Evolutionary conservation across 2,888 invertebrate genomes (phyloP), one percentile per base, ranked within the genome.

Genomic region (Spodoptera littoralis): DNA sequence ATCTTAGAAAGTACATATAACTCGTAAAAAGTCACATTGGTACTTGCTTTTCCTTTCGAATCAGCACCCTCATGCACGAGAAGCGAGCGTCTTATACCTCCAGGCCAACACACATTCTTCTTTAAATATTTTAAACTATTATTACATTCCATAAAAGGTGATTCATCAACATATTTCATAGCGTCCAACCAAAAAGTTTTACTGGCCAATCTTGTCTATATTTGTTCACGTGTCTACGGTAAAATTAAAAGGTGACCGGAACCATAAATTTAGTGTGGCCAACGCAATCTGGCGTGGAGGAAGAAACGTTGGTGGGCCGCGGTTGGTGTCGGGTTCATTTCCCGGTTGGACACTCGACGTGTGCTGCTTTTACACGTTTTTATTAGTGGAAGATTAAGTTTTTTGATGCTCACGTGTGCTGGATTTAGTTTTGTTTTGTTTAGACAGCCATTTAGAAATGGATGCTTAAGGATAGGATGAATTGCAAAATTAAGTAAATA

Each of bases 251-350:
- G 87, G 85, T 88, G 89, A 84, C 88, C 92, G 92, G 93, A 91
- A 90, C 90, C 87, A 92, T 91, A 91, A 92, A 92, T 88, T 83
- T 79, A 73, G 81, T 79, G 83, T 72, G 84, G 84, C 84, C 83
- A 90, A 86, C 91, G 91, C 90, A 91, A 91, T 71, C 72, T 67
- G 68, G 65, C 54, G 64, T 62, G 59, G 64, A 87, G 89, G 87
- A 88, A 88, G 87, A 76, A 64, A 81, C 89, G 91, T 85, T 81
- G 92, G 92, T 89, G 92, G 91, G 86, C 89, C 87, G 87, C 83
- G 87, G 91, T 84, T 75, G 81, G 91, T 92, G 88, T 90, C 90
- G 80, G 84, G 79, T 91, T 91, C 87, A 79, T 88, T 91, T 91
- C 89, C 90, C 86, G 86, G 82, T 82, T 81, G 81, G 79, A 76